Evolutionary conservation across 2,113 vertebrate genomes (phyloP), one percentile per base, ranked within the genome.

Genomic region (Maccullochella peelii): DNA sequence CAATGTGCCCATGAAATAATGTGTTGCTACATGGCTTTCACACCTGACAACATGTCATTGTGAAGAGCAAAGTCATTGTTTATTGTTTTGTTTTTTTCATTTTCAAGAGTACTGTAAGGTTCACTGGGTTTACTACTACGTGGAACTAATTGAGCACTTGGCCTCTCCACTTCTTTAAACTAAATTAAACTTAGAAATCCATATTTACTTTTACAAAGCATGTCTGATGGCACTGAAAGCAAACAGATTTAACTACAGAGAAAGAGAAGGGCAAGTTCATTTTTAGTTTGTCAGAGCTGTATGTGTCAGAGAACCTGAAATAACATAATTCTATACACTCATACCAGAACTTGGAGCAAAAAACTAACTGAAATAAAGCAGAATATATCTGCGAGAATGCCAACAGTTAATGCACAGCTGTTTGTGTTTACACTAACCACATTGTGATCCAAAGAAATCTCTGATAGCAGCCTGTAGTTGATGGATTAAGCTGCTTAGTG

Each of bases 401-500:
- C 2, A 2, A 54, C 36, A 10, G 15, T 70, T 27, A 5, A 11
- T 49, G 30, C 18, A 23, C 15, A 20, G 20, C 66, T 42, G 36
- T 65, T 50, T 61, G 47, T 63, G 33, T 76, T 67, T 71, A 44
- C 52, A 62, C 65, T 61, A 67, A 73, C 8, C 16, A 27, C 49
- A 65, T 7, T 65, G 18, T 50, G 42, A 63, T 69, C 54, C 23
- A 79, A n/a, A 79, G 54, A 21, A 68, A 80, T 58, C 59, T 38
- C 18, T 33, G 72, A 57, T 54, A 65, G 52, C 57, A 30, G 59
- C 10, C 49, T 66, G 21, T 16, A 40, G 57, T 80, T 76, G 67
- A 61, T 23, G 18, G 65, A 73, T 76, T 85, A 80, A 80, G 74
- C 74, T 54, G 67, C 69, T 73, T 81, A 79, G 38, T 76, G 70